A percentile compares a stretch with the other conserved stretches of the same genome.
Evolutionary conservation across 2,797 vertebrate genomes (phyloP).

Genomic region (Gallirallus australis): DNA sequence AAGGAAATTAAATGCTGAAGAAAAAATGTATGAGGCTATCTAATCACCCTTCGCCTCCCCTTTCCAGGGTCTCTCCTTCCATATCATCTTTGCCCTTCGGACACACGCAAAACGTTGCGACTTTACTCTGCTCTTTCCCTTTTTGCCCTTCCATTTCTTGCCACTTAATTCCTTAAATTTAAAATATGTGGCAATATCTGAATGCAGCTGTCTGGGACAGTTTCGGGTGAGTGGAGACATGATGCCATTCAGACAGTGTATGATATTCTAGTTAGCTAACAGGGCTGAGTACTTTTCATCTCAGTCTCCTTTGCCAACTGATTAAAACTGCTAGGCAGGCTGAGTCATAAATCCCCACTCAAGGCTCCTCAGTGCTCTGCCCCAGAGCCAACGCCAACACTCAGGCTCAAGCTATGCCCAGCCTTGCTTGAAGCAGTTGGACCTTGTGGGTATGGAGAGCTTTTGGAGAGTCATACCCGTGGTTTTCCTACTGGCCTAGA

Average conservation of each 20-base stretch:
- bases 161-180: background rate
- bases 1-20: slow-evolving; percentile 28
- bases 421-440: background rate
- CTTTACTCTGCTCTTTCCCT: background rate
- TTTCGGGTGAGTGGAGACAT: background rate
- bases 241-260: background rate
- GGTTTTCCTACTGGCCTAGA: background rate
- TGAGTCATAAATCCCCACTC: background rate
- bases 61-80: background rate
- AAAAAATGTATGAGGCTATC: background rate
- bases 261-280: background rate
- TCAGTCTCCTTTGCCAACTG: background rate
- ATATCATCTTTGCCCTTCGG: slow-evolving; percentile 4
- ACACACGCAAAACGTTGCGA: background rate
- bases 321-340: background rate
- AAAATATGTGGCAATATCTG: background rate
- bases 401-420: background rate
- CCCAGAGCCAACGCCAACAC: accelerated
- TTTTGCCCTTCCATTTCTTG: background rate
- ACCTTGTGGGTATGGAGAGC: background rate
- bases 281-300: background rate
- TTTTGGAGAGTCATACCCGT: background rate
- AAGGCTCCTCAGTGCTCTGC: background rate
- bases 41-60: slow-evolving; percentile 12
- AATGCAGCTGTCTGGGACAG: background rate